A percentile compares a stretch with the other conserved stretches of the same genome.
These are phyloP conservation scores for Netelia inedita DNA, from an alignment of 2,888 invertebrate genomes.

Conservation along the genomic window DNA sequence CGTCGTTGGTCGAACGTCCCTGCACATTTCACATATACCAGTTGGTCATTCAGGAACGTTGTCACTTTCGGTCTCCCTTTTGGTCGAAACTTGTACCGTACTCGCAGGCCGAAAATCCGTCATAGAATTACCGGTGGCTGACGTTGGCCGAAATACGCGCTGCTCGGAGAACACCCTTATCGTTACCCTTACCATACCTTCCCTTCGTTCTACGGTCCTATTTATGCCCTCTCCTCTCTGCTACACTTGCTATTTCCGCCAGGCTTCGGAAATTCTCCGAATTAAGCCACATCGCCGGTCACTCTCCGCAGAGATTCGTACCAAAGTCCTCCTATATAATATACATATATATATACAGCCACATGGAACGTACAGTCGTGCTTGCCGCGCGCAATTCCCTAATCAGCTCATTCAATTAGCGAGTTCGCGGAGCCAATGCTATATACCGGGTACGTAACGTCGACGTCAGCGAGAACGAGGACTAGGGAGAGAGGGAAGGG, in stretches of 20 bases:
- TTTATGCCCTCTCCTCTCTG: background rate
- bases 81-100: background rate
- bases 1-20: background rate
- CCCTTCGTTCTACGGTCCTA: conserved; percentile 1
- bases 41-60: background rate
- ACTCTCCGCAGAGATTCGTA: conserved; percentile 60
- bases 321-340: conserved; percentile 31
- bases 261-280: conserved; percentile 56
- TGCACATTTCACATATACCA: background rate
- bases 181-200: background rate
- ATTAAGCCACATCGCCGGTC: conserved; percentile 65
- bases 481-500: conserved; percentile 55
- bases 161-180: background rate
- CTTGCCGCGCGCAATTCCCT: conserved; percentile 52
- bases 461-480: conserved; percentile 56
- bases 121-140: background rate
- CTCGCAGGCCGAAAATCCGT: background rate
- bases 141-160: conserved; percentile 4
- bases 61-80: background rate
- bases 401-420: conserved; percentile 73
- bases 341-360: background rate
- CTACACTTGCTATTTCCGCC: conserved; percentile 25
- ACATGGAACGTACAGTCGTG: background rate
- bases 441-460: conserved; percentile 29
- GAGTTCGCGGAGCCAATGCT: conserved; percentile 58